Percentiles rank a stretch among this genome's conserved stretches.
phyloP scores from a whole-genome alignment of 1,140 invertebrate species.

The Caenorhabditis elegans region WBcel235 BX284603.4:10852501-10853000 shows the following conservation, averaged over 20 bases:
- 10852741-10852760: slow-evolving; percentile 72
- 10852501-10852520: too few relatives aligned
- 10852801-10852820: slow-evolving; percentile 73
- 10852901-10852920: slow-evolving; percentile 32
- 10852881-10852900: slow-evolving; percentile 36
- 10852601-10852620: too few relatives aligned
- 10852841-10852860: neutral
- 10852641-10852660: too few relatives aligned
- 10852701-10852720: too few relatives aligned
- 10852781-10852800: slow-evolving; percentile 81
- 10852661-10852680: too few relatives aligned
- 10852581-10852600: too few relatives aligned
- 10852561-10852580: neutral
- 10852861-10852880: slow-evolving; percentile 31
- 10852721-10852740: slow-evolving; percentile 60
- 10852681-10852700: too few relatives aligned
- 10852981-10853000: slow-evolving; percentile 28
- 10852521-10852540: too few relatives aligned
- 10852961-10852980: slow-evolving; percentile 19
- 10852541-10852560: too few relatives aligned
- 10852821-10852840: slow-evolving; percentile 60
- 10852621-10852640: too few relatives aligned
- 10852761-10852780: slow-evolving; percentile 87
- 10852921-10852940: slow-evolving; percentile 46
- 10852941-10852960: slow-evolving; percentile 30